phyloP scores from a whole-genome alignment of 2,113 vertebrate species.

The Cheilinus undulatus region DNA sequence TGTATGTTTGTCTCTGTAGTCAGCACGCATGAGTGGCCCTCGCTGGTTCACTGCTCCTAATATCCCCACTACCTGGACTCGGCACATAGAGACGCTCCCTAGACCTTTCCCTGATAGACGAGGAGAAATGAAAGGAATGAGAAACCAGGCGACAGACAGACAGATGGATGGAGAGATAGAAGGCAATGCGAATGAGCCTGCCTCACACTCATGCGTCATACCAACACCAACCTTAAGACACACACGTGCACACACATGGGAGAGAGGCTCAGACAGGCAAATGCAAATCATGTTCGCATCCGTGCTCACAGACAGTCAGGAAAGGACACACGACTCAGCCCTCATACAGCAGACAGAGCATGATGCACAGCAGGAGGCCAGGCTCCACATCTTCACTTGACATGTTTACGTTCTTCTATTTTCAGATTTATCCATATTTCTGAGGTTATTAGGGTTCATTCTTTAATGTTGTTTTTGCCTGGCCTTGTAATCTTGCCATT shows the following conservation, averaged over 20 bases:
- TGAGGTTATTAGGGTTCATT: too few species aligned
- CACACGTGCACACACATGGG: background rate
- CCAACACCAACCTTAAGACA: background rate
- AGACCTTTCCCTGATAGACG: conserved; percentile 27
- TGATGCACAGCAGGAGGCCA: conserved; percentile 21
- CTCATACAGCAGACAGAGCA: background rate
- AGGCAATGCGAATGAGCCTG: background rate
- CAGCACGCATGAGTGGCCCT: conserved; percentile 52
- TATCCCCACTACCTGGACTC: conserved; percentile 42
- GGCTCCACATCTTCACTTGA: conserved; percentile 5
- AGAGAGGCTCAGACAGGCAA: background rate
- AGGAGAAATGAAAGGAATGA: conserved; percentile 35
- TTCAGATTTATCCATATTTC: too few species aligned
- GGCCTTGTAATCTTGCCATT: too few species aligned
- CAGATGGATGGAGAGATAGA: background rate
- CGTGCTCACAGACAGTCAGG: conserved; percentile 2
- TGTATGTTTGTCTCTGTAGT: conserved; percentile 54
- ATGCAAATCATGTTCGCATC: conserved; percentile 20
- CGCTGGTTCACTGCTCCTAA: conserved; percentile 62
- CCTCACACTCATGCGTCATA: background rate
- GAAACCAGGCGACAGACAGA: conserved; percentile 14
- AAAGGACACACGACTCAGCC: background rate
- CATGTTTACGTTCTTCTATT: too few species aligned
- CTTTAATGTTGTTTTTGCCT: too few species aligned
- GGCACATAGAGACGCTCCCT: conserved; percentile 24